Conservation (phyloP, 2,113 vertebrate species). For the Lampris incognitus region DNA sequence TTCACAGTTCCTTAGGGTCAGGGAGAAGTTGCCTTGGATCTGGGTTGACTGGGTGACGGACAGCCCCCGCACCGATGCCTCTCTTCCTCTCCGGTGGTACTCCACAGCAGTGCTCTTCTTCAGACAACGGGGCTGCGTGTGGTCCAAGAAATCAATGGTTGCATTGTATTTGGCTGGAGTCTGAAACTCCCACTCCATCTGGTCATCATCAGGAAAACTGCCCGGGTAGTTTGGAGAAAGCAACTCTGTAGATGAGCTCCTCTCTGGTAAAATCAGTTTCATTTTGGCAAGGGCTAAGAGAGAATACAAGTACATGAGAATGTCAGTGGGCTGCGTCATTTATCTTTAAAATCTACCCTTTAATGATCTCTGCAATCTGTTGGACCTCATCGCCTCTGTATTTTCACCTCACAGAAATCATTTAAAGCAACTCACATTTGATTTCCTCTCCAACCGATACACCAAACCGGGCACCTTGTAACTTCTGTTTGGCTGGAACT, state of each 20-base stretch:
- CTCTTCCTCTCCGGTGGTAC: constrained; percentile 73
- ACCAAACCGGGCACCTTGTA: constrained; percentile 76
- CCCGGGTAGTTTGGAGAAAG: constrained; percentile 89
- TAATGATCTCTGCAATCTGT: no score
- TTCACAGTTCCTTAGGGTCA: constrained; percentile 89
- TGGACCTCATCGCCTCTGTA: not conserved
- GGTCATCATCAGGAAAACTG: constrained; percentile 87
- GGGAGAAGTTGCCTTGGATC: constrained; percentile 81
- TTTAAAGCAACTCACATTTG: constrained; percentile 82
- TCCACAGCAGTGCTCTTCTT: constrained; percentile 84
- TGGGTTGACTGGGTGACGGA: constrained; percentile 78
- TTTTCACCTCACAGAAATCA: not conserved
- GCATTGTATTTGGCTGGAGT: constrained; percentile 81
- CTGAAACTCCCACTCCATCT: constrained; percentile 87
- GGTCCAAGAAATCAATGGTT: constrained; percentile 76
- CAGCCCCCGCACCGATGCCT: constrained; percentile 65
- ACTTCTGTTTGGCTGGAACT: constrained; percentile 78
- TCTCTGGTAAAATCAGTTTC: constrained; percentile 80
- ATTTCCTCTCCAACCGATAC: constrained; percentile 84
- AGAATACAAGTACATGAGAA: not conserved
- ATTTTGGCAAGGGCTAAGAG: constrained; percentile 87
- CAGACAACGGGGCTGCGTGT: constrained; percentile 83
- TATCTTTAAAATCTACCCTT: not conserved
- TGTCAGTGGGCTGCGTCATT: not conserved
- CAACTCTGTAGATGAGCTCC: constrained; percentile 77